Evolutionary conservation across 2,113 vertebrate species (phyloP).

Genomic region (Eleginops maclovinus): DNA sequence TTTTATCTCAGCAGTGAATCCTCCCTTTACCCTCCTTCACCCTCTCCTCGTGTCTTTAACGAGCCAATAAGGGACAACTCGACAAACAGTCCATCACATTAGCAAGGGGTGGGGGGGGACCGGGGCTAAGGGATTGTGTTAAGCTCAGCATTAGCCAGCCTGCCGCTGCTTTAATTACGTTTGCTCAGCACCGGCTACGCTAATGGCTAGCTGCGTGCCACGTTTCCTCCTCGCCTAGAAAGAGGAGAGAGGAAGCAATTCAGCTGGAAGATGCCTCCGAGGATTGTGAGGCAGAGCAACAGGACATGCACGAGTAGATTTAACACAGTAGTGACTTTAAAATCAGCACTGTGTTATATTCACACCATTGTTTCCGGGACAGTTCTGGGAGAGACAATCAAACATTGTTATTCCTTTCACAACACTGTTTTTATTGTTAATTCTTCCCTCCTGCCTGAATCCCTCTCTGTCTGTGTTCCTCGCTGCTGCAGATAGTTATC

Average conservation of each 20-base stretch:
- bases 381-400: constrained; percentile 24
- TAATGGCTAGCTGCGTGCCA: constrained; percentile 59
- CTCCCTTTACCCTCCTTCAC: background rate
- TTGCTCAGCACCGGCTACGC: constrained; percentile 66
- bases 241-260: constrained; percentile 20
- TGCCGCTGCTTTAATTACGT: constrained; percentile 70
- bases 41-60: constrained; percentile 44
- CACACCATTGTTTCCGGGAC: background rate
- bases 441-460: constrained; percentile 10
- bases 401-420: constrained; percentile 17
- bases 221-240: constrained; percentile 34
- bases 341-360: background rate
- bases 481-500: constrained; percentile 38
- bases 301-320: background rate
- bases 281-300: constrained; percentile 23
- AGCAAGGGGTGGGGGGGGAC: constrained; percentile 58
- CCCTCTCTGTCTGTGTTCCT: constrained; percentile 20
- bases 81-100: constrained; percentile 70
- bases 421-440: background rate
- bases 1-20: constrained; percentile 29
- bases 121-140: constrained; percentile 60
- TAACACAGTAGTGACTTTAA: background rate
- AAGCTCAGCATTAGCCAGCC: constrained; percentile 67
- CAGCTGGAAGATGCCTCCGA: constrained; percentile 27
- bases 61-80: constrained; percentile 67